Percentiles rank a stretch among this genome's conserved stretches.
These are phyloP conservation scores for Musca domestica DNA, from an alignment of 1,140 invertebrate species.

Conservation along the genomic window DNA sequence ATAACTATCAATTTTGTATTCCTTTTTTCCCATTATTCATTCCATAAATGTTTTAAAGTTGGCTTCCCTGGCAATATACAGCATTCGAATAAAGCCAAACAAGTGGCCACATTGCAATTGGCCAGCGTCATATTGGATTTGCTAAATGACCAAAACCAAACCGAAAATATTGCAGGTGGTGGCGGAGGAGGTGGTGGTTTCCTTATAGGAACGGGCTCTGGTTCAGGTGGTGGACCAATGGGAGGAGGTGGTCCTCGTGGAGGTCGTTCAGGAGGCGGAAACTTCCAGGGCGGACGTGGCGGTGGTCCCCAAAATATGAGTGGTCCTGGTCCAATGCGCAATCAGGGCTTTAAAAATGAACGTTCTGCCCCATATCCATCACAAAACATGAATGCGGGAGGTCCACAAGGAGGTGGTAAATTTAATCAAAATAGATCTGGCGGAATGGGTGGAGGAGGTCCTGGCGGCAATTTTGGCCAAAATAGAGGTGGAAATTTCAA, in stretches of 20 bases:
- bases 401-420: constrained; percentile 20
- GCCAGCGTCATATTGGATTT: constrained; percentile 15
- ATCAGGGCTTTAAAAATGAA: constrained; percentile 22
- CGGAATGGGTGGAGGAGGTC: constrained; percentile 34
- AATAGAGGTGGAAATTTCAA: constrained; percentile 32
- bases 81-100: neutral
- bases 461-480: constrained; percentile 31
- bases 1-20: no score
- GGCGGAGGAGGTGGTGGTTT: constrained; percentile 24
- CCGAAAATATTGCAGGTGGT: constrained; percentile 21
- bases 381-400: constrained; percentile 2
- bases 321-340: constrained; percentile 40
- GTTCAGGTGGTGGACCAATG: constrained; percentile 1
- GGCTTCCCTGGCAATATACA: constrained; percentile 29
- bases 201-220: constrained; percentile 1
- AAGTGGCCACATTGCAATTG: constrained; percentile 20
- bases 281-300: constrained; percentile 29
- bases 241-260: constrained; percentile 26
- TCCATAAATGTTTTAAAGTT: constrained; percentile 14
- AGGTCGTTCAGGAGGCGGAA: constrained; percentile 32
- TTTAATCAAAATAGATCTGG: constrained; percentile 26
- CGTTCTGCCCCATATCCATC: neutral
- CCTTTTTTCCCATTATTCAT: no score
- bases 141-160: constrained; percentile 10
- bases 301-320: constrained; percentile 38